Evolutionary conservation across 2,797 vertebrate genomes (phyloP).

Genomic region (Brotula barbata): DNA sequence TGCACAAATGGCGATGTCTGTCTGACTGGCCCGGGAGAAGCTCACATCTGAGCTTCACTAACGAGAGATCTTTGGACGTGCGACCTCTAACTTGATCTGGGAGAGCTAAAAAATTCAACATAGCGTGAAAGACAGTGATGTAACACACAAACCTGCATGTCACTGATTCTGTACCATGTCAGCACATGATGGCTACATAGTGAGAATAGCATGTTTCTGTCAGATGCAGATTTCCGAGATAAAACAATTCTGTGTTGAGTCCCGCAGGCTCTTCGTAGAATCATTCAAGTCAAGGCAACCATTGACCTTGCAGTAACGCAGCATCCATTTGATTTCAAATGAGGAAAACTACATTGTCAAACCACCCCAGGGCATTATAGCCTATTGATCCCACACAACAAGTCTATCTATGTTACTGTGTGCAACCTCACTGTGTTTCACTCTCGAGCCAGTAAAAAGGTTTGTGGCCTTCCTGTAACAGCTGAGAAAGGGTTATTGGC

Average conservation of each 20-base stretch:
- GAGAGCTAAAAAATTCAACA: too few species aligned
- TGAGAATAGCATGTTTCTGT: neutral
- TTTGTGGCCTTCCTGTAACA: constrained; percentile 23
- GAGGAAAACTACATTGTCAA: constrained; percentile 15
- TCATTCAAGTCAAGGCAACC: constrained; percentile 10
- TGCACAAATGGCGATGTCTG: too few species aligned
- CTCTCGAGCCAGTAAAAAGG: constrained; percentile 21
- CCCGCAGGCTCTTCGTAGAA: constrained; percentile 5
- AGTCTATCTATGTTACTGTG: constrained; percentile 23
- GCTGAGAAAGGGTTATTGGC: constrained; percentile 21
- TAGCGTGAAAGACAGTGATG: too few species aligned
- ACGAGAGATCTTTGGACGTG: too few species aligned
- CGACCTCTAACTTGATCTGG: too few species aligned
- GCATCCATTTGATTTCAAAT: constrained; percentile 30
- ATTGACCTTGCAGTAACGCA: constrained; percentile 24
- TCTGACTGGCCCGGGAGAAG: too few species aligned
- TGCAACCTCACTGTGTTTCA: constrained; percentile 19
- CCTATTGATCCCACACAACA: constrained; percentile 41
- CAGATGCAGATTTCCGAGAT: neutral
- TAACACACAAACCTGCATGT: neutral
- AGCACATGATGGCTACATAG: neutral
- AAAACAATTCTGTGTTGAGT: constrained; percentile 13
- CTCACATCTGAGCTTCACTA: too few species aligned
- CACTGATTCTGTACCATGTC: neutral
- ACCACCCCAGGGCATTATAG: constrained; percentile 17